Evolutionary conservation across 1,140 invertebrate genomes (phyloP).

Genomic region (Ridgeia piscesae): DNA sequence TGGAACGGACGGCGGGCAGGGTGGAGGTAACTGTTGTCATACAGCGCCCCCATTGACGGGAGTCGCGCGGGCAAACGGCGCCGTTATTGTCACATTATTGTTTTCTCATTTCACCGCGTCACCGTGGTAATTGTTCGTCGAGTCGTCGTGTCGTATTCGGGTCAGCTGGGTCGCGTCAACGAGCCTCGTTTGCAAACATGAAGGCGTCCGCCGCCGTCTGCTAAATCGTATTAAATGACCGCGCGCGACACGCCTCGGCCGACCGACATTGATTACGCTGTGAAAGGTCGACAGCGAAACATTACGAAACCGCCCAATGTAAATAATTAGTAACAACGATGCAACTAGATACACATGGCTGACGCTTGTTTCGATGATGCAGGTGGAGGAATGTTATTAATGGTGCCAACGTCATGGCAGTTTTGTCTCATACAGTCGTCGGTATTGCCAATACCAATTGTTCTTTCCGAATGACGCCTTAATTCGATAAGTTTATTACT

Average conservation of each 20-base stretch:
- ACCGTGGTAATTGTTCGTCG: neutral
- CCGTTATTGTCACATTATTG: neutral
- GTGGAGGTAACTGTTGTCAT: neutral
- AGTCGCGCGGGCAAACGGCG: neutral
- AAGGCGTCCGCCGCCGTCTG: neutral
- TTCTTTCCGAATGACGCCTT: neutral
- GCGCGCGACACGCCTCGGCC: neutral
- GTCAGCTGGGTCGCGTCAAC: neutral
- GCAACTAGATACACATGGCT: neutral
- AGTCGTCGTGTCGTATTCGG: neutral
- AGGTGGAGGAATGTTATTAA: neutral
- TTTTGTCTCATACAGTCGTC: too few species aligned
- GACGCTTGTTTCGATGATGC: neutral
- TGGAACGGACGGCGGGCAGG: too few species aligned
- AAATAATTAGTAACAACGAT: neutral
- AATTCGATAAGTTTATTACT: neutral
- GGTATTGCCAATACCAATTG: too few species aligned
- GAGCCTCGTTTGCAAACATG: neutral
- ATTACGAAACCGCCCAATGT: conserved; percentile 4
- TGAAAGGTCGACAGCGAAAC: neutral
- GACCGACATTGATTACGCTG: neutral
- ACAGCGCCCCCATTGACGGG: neutral
- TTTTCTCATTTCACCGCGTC: neutral
- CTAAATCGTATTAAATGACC: neutral
- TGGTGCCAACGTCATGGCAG: neutral